Conservation (phyloP, 2,113 vertebrate genomes). For the Tupaia tana region DNA sequence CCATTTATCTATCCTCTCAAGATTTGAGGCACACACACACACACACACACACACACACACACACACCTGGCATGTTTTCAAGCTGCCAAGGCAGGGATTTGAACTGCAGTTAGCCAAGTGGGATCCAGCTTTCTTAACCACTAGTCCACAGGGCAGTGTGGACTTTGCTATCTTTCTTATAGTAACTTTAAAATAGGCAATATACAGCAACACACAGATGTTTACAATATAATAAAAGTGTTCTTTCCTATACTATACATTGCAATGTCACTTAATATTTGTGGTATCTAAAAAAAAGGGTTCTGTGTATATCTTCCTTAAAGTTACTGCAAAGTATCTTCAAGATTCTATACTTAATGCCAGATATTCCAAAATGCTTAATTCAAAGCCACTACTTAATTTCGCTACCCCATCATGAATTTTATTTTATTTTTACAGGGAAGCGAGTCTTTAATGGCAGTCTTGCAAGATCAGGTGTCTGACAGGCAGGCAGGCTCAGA, state of each 20-base stretch:
- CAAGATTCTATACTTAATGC: not conserved
- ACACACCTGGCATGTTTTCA: too few relatives aligned
- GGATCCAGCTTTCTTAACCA: too few relatives aligned
- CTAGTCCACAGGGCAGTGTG: too few relatives aligned
- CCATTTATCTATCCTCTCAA: too few relatives aligned
- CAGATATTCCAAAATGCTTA: not conserved
- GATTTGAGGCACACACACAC: too few relatives aligned
- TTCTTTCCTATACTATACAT: not conserved
- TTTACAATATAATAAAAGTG: not conserved
- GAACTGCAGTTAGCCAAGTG: too few relatives aligned
- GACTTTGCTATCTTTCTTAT: not conserved
- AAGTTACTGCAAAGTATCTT: not conserved
- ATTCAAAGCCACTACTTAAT: constrained; percentile 17
- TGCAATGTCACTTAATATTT: not conserved
- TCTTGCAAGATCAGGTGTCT: too few relatives aligned
- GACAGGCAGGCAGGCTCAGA: too few relatives aligned
- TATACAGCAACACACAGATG: not conserved
- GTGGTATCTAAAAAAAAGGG: not conserved
- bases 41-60: too few relatives aligned
- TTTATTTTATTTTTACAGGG: too few relatives aligned
- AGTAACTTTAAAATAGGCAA: not conserved
- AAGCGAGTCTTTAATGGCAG: too few relatives aligned
- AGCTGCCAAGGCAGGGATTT: too few relatives aligned
- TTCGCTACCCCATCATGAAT: not conserved
- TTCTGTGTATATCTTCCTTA: not conserved